Conservation (phyloP, 2,113 vertebrate species). For the Bostrychus sinensis region DNA sequence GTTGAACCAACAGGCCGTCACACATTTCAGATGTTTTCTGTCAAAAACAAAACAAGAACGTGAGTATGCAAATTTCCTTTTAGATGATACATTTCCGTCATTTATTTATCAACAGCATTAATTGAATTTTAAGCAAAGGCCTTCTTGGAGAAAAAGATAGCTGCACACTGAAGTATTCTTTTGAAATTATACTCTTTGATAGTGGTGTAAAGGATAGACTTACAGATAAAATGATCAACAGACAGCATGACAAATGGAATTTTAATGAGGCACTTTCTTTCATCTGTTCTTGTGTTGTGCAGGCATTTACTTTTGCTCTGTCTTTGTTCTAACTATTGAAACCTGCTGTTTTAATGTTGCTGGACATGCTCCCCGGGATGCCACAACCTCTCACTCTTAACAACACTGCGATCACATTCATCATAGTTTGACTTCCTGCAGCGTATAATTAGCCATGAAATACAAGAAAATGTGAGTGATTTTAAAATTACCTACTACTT, state of each 20-base stretch:
- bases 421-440: slow-evolving; percentile 86
- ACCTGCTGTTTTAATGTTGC: slow-evolving; percentile 93
- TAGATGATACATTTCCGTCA: slow-evolving; percentile 70
- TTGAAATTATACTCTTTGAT: slow-evolving; percentile 93
- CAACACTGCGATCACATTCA: slow-evolving; percentile 89
- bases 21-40: slow-evolving; percentile 65
- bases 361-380: slow-evolving; percentile 90
- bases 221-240: slow-evolving; percentile 95
- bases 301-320: slow-evolving; percentile 78
- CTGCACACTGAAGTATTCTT: slow-evolving; percentile 86
- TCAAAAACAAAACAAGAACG: slow-evolving; percentile 29
- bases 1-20: slow-evolving; percentile 60
- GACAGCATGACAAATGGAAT: slow-evolving; percentile 94
- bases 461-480: slow-evolving; percentile 53
- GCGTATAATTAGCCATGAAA: slow-evolving; percentile 84
- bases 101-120: slow-evolving; percentile 74
- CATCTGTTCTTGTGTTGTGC: slow-evolving; percentile 90
- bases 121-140: slow-evolving; percentile 76
- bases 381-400: slow-evolving; percentile 84
- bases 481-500: not conserved
- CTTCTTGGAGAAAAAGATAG: slow-evolving; percentile 52
- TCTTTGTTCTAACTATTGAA: slow-evolving; percentile 85
- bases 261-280: slow-evolving; percentile 92
- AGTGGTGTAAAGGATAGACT: slow-evolving; percentile 83
- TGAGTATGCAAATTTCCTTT: slow-evolving; percentile 71